Percentiles rank a stretch among this genome's conserved stretches.
These are phyloP conservation scores for Noctua comes DNA, from an alignment of 2,888 invertebrate genomes.

Conservation along the genomic window DNA sequence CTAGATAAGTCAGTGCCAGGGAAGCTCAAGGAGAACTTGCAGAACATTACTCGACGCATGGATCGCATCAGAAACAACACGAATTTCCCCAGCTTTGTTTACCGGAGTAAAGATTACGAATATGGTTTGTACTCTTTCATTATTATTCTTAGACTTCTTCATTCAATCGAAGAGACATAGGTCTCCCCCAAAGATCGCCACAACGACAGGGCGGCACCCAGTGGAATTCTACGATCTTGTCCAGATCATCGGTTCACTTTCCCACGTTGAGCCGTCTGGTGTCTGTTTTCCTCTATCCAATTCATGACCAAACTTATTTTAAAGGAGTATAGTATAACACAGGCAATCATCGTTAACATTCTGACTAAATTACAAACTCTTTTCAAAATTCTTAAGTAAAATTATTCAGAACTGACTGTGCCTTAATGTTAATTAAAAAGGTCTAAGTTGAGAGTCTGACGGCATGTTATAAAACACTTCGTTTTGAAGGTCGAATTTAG, in stretches of 20 bases:
- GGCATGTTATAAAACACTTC: conserved; percentile 16
- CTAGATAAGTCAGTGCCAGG: conserved; percentile 84
- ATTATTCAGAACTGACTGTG: neutral
- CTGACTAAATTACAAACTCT: neutral
- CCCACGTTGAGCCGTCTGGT: neutral
- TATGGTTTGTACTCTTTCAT: conserved; percentile 78
- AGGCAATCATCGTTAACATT: neutral
- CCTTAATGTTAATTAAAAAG: neutral
- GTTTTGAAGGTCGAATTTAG: conserved; percentile 4
- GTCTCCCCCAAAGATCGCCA: neutral
- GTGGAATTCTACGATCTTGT: no score
- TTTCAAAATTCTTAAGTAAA: neutral
- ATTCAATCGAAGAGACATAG: neutral
- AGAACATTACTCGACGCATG: conserved; percentile 84
- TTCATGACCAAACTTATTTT: neutral
- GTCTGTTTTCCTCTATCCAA: neutral
- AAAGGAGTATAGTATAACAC: neutral
- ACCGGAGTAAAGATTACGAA: conserved; percentile 86
- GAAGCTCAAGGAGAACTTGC: conserved; percentile 84
- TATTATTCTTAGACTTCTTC: neutral
- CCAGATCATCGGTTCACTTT: neutral
- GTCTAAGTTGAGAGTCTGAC: neutral
- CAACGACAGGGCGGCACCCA: no score
- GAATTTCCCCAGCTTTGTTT: conserved; percentile 76
- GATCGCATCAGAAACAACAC: conserved; percentile 83